Percentiles rank a stretch among this genome's conserved stretches.
Conservation (phyloP, 2,888 invertebrate species). For the Netelia inedita region DNA sequence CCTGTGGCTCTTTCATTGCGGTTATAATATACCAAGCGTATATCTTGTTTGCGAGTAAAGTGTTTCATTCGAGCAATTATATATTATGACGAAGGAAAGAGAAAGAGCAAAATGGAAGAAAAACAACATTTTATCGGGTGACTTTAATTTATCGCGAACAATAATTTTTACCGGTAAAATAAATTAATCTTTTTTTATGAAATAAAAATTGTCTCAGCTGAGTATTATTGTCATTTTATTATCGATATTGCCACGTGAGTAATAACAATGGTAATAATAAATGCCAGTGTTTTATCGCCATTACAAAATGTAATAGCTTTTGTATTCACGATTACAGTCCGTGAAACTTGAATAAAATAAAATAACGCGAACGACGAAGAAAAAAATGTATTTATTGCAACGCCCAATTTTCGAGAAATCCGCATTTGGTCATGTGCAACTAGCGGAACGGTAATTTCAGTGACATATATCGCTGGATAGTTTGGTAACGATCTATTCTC, state of each 20-base stretch:
- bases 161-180: constrained; percentile 8
- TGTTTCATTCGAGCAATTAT: constrained; percentile 26
- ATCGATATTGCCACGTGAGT: not conserved
- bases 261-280: constrained; percentile 6
- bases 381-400: not conserved
- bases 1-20: constrained; percentile 37
- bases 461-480: constrained; percentile 10
- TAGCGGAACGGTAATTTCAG: constrained; percentile 6
- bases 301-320: constrained; percentile 1
- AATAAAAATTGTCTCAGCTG: not conserved
- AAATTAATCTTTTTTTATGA: not conserved
- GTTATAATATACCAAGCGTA: constrained; percentile 12
- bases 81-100: constrained; percentile 8
- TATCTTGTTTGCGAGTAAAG: not conserved
- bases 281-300: not conserved
- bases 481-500: not conserved
- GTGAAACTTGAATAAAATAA: not conserved
- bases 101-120: not conserved
- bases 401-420: constrained; percentile 1
- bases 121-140: not conserved
- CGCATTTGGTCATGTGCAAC: not conserved
- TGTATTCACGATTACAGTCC: constrained; percentile 15
- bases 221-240: not conserved
- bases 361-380: not conserved
- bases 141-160: not conserved